Evolutionary conservation across 2,888 invertebrate species (phyloP).

Genomic region (Microplitis deprimator): DNA sequence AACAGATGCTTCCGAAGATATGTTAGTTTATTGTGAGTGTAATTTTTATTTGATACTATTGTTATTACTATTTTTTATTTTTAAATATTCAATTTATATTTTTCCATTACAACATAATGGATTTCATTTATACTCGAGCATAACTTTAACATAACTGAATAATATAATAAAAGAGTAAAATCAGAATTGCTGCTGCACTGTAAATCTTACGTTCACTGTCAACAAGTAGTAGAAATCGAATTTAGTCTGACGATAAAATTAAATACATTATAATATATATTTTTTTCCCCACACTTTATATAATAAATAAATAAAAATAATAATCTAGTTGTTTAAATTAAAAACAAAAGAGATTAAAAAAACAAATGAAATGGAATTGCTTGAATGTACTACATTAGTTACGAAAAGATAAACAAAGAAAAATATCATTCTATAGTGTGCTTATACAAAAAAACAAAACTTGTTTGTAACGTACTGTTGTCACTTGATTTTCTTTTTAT

Average conservation of each 20-base stretch:
- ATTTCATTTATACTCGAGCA: not conserved
- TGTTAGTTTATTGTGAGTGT: constrained; percentile 64
- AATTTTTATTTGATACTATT: constrained; percentile 22
- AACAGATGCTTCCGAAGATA: constrained; percentile 63
- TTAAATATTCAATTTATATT: not conserved
- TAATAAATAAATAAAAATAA: not conserved
- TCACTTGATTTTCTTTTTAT: not conserved
- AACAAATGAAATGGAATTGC: not conserved
- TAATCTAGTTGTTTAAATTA: not conserved
- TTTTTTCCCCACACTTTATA: not conserved
- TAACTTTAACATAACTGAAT: not conserved
- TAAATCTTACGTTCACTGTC: not conserved
- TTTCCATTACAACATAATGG: not conserved
- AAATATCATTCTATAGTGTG: not conserved
- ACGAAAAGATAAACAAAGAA: not conserved
- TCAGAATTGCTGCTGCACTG: not conserved
- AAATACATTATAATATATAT: constrained; percentile 12
- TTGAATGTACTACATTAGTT: not conserved
- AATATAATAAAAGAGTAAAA: not conserved
- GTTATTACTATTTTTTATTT: not conserved
- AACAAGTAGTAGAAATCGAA: constrained; percentile 39
- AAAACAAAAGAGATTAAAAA: not conserved
- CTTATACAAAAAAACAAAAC: not conserved
- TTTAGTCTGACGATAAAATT: constrained; percentile 42
- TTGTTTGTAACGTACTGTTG: not conserved